These are phyloP conservation scores for Arothron firmamentum DNA, from an alignment of 2,113 vertebrate species.

Conservation along the genomic window DNA sequence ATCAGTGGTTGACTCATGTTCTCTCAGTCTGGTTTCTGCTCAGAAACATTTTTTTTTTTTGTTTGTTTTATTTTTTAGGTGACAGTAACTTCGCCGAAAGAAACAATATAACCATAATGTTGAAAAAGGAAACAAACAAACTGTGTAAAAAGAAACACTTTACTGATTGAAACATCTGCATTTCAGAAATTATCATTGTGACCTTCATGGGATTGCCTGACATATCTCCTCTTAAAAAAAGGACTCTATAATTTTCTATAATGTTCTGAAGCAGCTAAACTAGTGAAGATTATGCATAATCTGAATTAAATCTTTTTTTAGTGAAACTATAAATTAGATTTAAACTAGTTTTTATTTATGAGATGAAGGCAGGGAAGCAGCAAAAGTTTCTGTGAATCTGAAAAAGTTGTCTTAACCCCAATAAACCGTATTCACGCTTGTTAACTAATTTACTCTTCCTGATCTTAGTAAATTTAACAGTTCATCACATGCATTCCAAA, in stretches of 20 bases:
- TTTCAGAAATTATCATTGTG: background rate
- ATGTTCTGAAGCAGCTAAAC: too few relatives aligned
- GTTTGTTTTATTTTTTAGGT: background rate
- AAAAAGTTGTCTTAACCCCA: background rate
- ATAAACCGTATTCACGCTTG: background rate
- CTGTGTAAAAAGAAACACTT: background rate
- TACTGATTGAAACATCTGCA: too few relatives aligned
- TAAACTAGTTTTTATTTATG: too few relatives aligned
- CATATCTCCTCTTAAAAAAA: too few relatives aligned
- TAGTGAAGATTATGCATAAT: too few relatives aligned
- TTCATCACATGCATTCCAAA: background rate
- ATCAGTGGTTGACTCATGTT: slow-evolving; percentile 42
- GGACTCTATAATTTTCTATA: too few relatives aligned
- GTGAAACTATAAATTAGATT: too few relatives aligned
- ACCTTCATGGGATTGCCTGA: background rate
- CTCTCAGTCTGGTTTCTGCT: slow-evolving; percentile 6
- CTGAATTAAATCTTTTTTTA: too few relatives aligned
- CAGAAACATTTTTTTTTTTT: background rate
- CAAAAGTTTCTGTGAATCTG: too few relatives aligned
- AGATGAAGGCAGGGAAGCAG: too few relatives aligned
- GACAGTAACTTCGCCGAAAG: background rate
- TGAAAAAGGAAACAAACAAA: background rate
- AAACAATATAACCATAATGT: background rate
- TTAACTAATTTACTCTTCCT: background rate
- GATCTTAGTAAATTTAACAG: too few relatives aligned